These are phyloP conservation scores for Drosophila nr. perissopoda DNA, from an alignment of 2,888 invertebrate species.

Conservation along the genomic window DNA sequence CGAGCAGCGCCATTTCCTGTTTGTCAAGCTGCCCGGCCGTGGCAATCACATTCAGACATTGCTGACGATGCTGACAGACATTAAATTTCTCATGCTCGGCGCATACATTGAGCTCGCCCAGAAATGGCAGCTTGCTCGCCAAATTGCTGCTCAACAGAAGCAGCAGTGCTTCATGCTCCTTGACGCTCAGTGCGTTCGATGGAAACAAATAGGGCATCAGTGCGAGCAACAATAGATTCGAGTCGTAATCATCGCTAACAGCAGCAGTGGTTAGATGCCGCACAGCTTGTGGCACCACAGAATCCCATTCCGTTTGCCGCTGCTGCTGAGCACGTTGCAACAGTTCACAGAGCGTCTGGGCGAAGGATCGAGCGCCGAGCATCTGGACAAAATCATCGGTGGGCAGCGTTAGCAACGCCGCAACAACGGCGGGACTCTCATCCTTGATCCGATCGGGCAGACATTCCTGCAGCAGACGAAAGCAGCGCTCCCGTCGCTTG, in stretches of 20 bases:
- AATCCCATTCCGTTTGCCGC: constrained; percentile 83
- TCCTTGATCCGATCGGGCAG: constrained; percentile 89
- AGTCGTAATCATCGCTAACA: constrained; percentile 84
- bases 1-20: constrained; percentile 66
- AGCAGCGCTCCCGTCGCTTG: constrained; percentile 73
- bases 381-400: constrained; percentile 84
- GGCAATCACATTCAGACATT: constrained; percentile 74
- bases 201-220: constrained; percentile 81
- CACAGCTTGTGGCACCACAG: constrained; percentile 85
- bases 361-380: constrained; percentile 85
- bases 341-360: constrained; percentile 86
- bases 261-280: constrained; percentile 85
- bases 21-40: constrained; percentile 30
- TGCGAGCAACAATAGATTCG: constrained; percentile 75
- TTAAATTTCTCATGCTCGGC: constrained; percentile 39
- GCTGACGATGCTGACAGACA: constrained; percentile 65
- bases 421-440: constrained; percentile 88
- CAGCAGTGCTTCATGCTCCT: constrained; percentile 56
- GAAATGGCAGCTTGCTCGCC: constrained; percentile 60
- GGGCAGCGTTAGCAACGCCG: constrained; percentile 86
- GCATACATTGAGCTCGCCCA: constrained; percentile 51
- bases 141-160: constrained; percentile 72
- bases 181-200: constrained; percentile 28
- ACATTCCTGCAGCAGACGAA: constrained; percentile 88
- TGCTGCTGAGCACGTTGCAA: constrained; percentile 85